Conservation (phyloP, 2,888 invertebrate species). For the Plusia festucae region DNA sequence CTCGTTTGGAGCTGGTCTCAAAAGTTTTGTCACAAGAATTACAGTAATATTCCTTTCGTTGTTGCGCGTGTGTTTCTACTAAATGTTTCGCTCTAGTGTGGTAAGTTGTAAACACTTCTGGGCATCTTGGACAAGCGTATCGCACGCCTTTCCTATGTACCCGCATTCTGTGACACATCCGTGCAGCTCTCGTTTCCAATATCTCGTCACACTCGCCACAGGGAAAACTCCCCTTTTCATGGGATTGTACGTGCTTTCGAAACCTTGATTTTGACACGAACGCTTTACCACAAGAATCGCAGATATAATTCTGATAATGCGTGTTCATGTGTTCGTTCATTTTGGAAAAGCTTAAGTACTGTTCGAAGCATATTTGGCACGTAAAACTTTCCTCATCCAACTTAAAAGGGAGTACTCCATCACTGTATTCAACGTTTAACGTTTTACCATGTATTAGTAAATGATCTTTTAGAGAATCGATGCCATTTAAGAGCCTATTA, state of each 20-base stretch:
- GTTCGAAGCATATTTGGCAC: slow-evolving; percentile 77
- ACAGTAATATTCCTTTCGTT: slow-evolving; percentile 71
- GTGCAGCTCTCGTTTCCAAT: slow-evolving; percentile 73
- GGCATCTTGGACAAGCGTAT: slow-evolving; percentile 81
- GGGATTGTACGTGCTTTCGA: slow-evolving; percentile 79
- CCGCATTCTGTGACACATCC: slow-evolving; percentile 75
- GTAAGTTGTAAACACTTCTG: slow-evolving; percentile 79
- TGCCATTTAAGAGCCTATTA: slow-evolving; percentile 59
- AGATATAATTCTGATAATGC: slow-evolving; percentile 82
- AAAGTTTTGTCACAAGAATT: slow-evolving; percentile 73
- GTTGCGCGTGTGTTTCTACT: slow-evolving; percentile 74
- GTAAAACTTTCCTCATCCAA: slow-evolving; percentile 70
- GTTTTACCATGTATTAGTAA: slow-evolving; percentile 69
- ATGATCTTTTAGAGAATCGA: slow-evolving; percentile 78
- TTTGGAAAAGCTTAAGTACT: slow-evolving; percentile 74
- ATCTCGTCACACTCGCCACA: slow-evolving; percentile 78
- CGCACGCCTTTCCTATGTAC: slow-evolving; percentile 78
- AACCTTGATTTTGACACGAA: slow-evolving; percentile 81
- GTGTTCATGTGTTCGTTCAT: slow-evolving; percentile 83
- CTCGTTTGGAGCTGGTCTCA: slow-evolving; percentile 76
- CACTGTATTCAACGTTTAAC: slow-evolving; percentile 72
- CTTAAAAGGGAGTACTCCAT: slow-evolving; percentile 83
- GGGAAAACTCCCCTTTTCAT: slow-evolving; percentile 78
- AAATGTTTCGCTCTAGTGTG: slow-evolving; percentile 79
- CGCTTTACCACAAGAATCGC: slow-evolving; percentile 82